Evolutionary conservation across 2,113 vertebrate species (phyloP).

Genomic region (Syngnathus typhle): DNA sequence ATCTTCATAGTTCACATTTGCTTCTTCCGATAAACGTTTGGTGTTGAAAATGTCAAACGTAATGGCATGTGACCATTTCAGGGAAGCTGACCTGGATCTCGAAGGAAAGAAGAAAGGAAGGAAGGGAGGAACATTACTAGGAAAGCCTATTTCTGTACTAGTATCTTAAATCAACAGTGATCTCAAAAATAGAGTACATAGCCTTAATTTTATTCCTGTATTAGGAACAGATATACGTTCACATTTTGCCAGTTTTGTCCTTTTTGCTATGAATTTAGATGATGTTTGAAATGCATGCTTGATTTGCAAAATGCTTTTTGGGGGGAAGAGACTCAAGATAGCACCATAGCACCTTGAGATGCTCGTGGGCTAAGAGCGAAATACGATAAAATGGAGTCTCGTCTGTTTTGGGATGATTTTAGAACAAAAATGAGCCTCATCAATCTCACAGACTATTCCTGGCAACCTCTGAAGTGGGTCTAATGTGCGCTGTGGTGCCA

Average conservation of each 20-base stretch:
- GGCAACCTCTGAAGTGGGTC: slow-evolving; percentile 14
- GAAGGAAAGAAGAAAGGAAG: too few relatives aligned
- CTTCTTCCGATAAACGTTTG: not conserved
- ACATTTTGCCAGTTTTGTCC: not conserved
- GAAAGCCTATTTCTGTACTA: not conserved
- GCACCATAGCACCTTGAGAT: slow-evolving; percentile 8
- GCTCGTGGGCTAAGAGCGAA: slow-evolving; percentile 30
- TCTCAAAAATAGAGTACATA: too few relatives aligned
- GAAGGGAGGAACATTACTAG: not conserved
- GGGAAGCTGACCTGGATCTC: not conserved
- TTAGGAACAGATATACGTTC: not conserved
- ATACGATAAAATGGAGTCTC: slow-evolving; percentile 21
- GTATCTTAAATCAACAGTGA: not conserved
- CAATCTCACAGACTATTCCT: slow-evolving; percentile 25
- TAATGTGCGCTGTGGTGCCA: slow-evolving; percentile 4
- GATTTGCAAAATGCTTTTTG: not conserved
- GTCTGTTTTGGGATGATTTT: slow-evolving; percentile 29
- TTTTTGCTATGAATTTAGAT: not conserved
- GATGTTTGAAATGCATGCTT: not conserved
- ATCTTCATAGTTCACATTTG: not conserved
- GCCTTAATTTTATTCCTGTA: not conserved
- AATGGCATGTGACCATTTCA: not conserved
- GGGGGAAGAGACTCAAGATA: not conserved
- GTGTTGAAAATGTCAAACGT: not conserved
- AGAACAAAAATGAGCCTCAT: slow-evolving; percentile 36